Conservation (phyloP, 2,113 vertebrate genomes). For the Hucho hucho region DNA sequence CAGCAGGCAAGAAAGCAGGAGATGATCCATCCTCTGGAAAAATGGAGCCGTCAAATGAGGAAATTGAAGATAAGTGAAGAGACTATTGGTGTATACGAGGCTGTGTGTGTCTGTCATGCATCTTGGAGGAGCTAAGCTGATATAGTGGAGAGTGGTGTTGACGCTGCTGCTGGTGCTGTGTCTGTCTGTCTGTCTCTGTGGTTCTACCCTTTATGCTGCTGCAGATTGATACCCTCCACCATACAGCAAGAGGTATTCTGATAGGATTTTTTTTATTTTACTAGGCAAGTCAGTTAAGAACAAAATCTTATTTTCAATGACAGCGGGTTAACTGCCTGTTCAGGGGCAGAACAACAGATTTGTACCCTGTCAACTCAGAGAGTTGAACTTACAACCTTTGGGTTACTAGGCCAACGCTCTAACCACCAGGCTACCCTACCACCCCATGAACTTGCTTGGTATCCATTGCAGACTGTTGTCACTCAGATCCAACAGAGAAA, state of each 20-base stretch:
- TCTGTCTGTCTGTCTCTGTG: neutral
- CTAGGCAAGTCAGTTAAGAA: no score
- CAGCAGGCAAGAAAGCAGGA: constrained; percentile 39
- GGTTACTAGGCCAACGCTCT: no score
- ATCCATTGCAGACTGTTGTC: neutral
- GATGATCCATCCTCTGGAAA: constrained; percentile 33
- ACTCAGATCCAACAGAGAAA: no score
- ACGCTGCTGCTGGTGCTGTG: neutral
- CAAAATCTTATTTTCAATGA: no score
- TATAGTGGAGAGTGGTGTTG: neutral
- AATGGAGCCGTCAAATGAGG: constrained; percentile 32
- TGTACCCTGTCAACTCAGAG: no score
- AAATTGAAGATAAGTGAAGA: constrained; percentile 44
- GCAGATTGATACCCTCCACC: neutral
- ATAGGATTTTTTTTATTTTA: no score
- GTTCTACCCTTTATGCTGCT: neutral
- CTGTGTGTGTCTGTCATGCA: neutral
- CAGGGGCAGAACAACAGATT: no score
- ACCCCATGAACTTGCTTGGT: no score
- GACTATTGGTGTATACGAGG: neutral
- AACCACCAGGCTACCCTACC: no score
- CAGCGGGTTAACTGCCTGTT: no score
- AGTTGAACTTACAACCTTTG: no score
- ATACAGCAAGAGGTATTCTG: neutral
- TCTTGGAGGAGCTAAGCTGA: neutral